Evolutionary conservation across 2,888 invertebrate genomes (phyloP).

Genomic region (Tipula confusa): DNA sequence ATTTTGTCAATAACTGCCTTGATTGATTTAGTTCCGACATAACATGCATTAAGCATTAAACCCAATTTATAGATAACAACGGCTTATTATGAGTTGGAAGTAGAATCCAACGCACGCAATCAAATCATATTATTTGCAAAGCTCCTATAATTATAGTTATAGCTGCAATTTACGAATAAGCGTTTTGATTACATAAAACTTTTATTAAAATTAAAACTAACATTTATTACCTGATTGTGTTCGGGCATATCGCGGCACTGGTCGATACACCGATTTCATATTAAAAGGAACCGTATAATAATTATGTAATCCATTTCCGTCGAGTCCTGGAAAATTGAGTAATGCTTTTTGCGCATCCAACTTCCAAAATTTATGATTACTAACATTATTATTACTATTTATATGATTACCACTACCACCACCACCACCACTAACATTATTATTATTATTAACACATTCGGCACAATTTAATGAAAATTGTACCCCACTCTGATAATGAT

Average conservation of each 20-base stretch:
- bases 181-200: no score
- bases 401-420: neutral
- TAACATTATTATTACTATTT: neutral
- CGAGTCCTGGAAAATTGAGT: neutral
- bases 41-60: no score
- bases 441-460: neutral
- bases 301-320: slow-evolving; percentile 7
- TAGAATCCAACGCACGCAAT: no score
- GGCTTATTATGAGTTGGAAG: no score
- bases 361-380: slow-evolving; percentile 3
- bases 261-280: slow-evolving; percentile 26
- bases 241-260: neutral
- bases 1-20: no score
- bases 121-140: no score
- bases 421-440: neutral
- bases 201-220: no score
- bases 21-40: no score
- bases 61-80: no score
- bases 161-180: no score
- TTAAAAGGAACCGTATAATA: neutral
- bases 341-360: neutral
- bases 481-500: neutral
- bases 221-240: slow-evolving; percentile 20
- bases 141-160: no score
- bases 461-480: neutral